These are phyloP conservation scores for Phenganax marumi DNA, from an alignment of 92 coral and sea anemone species.

Conservation along the genomic window DNA sequence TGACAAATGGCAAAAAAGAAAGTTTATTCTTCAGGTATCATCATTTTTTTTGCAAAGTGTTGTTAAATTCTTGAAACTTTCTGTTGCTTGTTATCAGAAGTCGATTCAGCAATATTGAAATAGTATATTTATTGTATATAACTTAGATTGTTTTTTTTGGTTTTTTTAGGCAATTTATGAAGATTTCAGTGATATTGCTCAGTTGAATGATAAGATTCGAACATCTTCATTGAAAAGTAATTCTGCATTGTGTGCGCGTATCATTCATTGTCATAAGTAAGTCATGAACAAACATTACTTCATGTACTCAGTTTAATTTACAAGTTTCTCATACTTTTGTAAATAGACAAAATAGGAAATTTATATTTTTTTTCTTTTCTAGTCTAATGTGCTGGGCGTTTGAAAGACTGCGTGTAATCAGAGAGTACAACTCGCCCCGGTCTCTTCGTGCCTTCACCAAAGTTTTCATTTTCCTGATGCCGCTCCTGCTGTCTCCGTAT, in stretches of 20 bases:
- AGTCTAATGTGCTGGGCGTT: slow-evolving; percentile 98
- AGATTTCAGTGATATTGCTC: slow-evolving; percentile 94
- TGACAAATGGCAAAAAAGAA: slow-evolving; percentile 70
- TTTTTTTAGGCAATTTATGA: slow-evolving; percentile 86
- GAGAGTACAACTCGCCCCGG: slow-evolving; percentile 98
- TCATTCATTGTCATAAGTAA: slow-evolving; percentile 95
- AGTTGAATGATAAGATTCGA: slow-evolving; percentile 84
- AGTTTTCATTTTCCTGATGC: slow-evolving; percentile 96
- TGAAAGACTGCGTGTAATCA: slow-evolving; percentile 86
- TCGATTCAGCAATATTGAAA: not conserved
- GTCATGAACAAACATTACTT: slow-evolving; percentile 23
- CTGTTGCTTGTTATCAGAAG: not conserved
- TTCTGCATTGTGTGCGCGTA: slow-evolving; percentile 70
- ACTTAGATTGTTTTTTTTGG: not conserved
- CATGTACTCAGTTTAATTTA: not conserved
- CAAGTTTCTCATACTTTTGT: not conserved
- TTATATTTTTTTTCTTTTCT: not conserved
- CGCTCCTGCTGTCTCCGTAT: slow-evolving; percentile 86
- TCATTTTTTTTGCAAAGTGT: slow-evolving; percentile 13
- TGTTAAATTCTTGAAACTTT: not conserved
- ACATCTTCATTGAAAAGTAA: slow-evolving; percentile 62
- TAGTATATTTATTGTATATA: not conserved
- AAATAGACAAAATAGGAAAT: not conserved
- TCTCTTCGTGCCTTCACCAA: slow-evolving; percentile 94
- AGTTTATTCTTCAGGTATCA: slow-evolving; percentile 72